Evolutionary conservation across 2,888 invertebrate genomes (phyloP).

Genomic region (Nomada lathburiana): DNA sequence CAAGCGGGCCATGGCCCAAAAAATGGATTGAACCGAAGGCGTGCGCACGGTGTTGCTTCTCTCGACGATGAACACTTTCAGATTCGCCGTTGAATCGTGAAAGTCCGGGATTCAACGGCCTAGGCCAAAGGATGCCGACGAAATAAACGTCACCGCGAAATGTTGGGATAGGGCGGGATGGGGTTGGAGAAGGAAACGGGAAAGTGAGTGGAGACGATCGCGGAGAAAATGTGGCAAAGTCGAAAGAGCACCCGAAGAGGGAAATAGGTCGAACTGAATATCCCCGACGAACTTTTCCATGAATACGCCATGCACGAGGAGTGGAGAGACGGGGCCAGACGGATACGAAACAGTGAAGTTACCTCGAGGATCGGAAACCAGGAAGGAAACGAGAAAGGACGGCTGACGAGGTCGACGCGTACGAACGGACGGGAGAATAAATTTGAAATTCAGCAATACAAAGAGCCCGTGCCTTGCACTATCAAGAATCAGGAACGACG

Average conservation of each 20-base stretch:
- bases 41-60: neutral
- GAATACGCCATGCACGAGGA: slow-evolving; percentile 73
- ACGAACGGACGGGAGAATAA: slow-evolving; percentile 34
- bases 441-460: slow-evolving; percentile 40
- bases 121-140: neutral
- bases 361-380: slow-evolving; percentile 51
- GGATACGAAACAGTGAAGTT: slow-evolving; percentile 69
- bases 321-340: slow-evolving; percentile 39
- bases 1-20: slow-evolving; percentile 1
- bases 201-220: neutral
- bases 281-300: slow-evolving; percentile 75
- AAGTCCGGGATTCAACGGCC: neutral
- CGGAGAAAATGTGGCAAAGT: slow-evolving; percentile 18
- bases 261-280: slow-evolving; percentile 73
- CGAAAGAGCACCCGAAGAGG: slow-evolving; percentile 32
- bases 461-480: neutral
- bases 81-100: neutral
- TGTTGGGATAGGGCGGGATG: slow-evolving; percentile 15
- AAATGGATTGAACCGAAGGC: slow-evolving; percentile 19
- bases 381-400: slow-evolving; percentile 40
- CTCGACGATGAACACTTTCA: neutral
- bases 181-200: slow-evolving; percentile 2
- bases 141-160: neutral
- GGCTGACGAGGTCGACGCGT: slow-evolving; percentile 27
- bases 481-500: neutral